Evolutionary conservation across 1,140 invertebrate genomes (phyloP), one percentile per base, ranked within the genome.

Genomic region (Octopus sinensis): DNA sequence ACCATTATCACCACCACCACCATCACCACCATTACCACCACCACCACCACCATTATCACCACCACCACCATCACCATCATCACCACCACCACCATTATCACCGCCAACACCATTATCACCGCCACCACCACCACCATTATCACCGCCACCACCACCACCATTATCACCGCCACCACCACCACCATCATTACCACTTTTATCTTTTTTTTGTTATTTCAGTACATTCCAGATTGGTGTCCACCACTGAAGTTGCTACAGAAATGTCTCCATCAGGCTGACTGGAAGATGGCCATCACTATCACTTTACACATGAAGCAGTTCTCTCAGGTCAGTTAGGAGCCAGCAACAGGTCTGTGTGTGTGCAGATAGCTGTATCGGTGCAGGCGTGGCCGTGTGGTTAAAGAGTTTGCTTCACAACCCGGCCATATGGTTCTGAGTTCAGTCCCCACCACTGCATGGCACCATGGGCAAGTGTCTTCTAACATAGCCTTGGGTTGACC

Each of bases 1-100:
- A 53, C 79, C 73, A 17, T 68, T 53, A 62, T 54, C 81, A 54
- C 54, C 73, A 56, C 78, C 53, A 9, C 68, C 81, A 75, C 76
- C 82, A 53, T 82, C 73, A 30, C 54, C 73, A 23, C 76, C 71
- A 76, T 68, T 6, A 76, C 54, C 56, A 82, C 68, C 52, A 82
- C 56, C 30, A 76, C 81, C 52, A 82, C 71, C 56, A 79, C 54
- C 78, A 79, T 17, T 53, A 79, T 79, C 78, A 79, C 54, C 78
- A 79, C 54, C 78, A 79, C 54, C 78, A 79, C 54, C 78, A 79
- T 79, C n/a, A 6, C n/a, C n/a, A n/a, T n/a, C n/a, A n/a, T n/a
- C 30, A 53, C 43, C 53, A 54, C 30, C 53, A 6, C 9, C 76
- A 12, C 9, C 9, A 12, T 77, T 68, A 68, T 68, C 62, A 68